Base-by-base conservation (phyloP, 2,113 vertebrate species). In the Rhagologus leucostigma region DNA sequence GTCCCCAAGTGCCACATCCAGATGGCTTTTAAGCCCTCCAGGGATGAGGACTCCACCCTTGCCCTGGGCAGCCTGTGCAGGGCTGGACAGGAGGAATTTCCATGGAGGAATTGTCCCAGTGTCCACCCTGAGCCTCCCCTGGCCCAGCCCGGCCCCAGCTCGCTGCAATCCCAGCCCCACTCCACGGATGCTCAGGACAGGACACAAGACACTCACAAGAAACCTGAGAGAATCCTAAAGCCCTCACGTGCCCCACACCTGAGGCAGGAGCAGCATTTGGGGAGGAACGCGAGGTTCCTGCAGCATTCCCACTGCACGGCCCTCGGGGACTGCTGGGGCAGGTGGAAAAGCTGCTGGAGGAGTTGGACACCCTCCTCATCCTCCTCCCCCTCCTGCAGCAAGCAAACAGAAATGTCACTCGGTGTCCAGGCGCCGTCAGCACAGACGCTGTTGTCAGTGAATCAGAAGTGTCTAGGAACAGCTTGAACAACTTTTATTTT, bases 401-500 rank as follows among this genome's bases (percentile, higher is more conserved):
- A 32, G 83, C 2, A 69, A 39, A 35, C 86, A 80, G 80, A 92
- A 84, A 84, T 65, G 95, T 89, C 93, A 81, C 75, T 93, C 68
- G 23, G 41, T 75, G 92, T 93, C 95, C 82, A 94, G 81, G 83
- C 30, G 47, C 92, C 35, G 33, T 90, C 97, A 97, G 96, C 92
- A 96, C 57, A 95, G 97, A 95, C 47, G 89, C 96, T 84, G 94
- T 67, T 96, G 96, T 94, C 93, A 94, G 49, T 81, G 96, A 85
- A 88, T 88, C 93, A 84, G 30, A 93, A 77, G 83, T 80, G 63
- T 95, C 95, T 96, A 97, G 95, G 96, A 97, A 97, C 96, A 96
- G 96, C 95, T 96, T 96, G 95, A 96, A 97, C 93, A 93, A 93
- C 95, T 88, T 97, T 98, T 98, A 97, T 98, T 93, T 93, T 77